Evolutionary conservation across 1,140 invertebrate species (phyloP).

Genomic region (Drosophila ercepeae): DNA sequence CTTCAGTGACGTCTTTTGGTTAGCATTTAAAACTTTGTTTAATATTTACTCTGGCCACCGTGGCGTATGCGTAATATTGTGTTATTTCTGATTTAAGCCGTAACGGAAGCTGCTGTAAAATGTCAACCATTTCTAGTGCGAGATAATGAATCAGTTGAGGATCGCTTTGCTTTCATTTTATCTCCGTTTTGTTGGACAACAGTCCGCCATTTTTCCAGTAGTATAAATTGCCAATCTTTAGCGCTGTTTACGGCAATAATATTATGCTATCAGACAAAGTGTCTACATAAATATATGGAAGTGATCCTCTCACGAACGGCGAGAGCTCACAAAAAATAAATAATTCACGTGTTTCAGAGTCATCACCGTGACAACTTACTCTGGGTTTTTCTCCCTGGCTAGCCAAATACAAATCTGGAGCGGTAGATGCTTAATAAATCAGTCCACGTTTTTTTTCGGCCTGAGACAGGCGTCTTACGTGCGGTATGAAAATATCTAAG

Average conservation of each 20-base stretch:
- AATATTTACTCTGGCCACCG: constrained; percentile 54
- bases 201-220: constrained; percentile 32
- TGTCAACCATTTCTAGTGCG: constrained; percentile 31
- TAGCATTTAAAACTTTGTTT: constrained; percentile 37
- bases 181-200: constrained; percentile 22
- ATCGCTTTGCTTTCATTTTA: constrained; percentile 14
- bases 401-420: constrained; percentile 21
- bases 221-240: constrained; percentile 41
- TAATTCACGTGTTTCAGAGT: constrained; percentile 29
- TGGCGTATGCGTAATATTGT: constrained; percentile 58
- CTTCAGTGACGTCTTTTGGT: constrained; percentile 60
- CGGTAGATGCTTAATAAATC: constrained; percentile 32
- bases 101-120: constrained; percentile 55
- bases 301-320: background rate
- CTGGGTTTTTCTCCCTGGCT: background rate
- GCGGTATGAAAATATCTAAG: constrained; percentile 30
- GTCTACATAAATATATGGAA: background rate
- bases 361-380: constrained; percentile 12
- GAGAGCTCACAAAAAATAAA: background rate
- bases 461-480: constrained; percentile 28
- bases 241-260: constrained; percentile 45
- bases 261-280: constrained; percentile 31
- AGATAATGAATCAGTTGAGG: constrained; percentile 41
- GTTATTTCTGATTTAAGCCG: constrained; percentile 18
- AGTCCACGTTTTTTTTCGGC: constrained; percentile 21